Conservation (phyloP, 2,113 vertebrate species). For the Semicossyphus pulcher region DNA sequence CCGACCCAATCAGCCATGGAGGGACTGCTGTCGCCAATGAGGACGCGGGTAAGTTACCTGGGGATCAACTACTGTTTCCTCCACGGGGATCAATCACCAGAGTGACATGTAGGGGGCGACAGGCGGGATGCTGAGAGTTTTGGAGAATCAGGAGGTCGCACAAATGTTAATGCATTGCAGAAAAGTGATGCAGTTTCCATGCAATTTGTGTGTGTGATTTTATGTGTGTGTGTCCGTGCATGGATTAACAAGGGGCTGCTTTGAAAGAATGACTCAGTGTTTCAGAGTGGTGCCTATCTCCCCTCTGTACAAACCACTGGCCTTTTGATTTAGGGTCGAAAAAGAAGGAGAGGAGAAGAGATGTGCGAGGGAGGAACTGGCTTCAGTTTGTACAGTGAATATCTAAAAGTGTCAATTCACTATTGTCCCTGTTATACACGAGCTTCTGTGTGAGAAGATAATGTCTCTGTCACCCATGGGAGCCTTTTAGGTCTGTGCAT, state of each 20-base stretch:
- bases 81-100: conserved; percentile 26
- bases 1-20: conserved; percentile 79
- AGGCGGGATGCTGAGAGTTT: conserved; percentile 60
- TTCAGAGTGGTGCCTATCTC: conserved; percentile 73
- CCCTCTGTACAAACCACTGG: conserved; percentile 66
- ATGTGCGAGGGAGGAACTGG: conserved; percentile 53
- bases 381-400: conserved; percentile 48
- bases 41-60: conserved; percentile 83
- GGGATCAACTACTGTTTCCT: conserved; percentile 47
- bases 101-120: conserved; percentile 52
- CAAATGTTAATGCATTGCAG: conserved; percentile 2
- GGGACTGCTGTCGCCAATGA: conserved; percentile 85
- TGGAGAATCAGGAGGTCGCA: conserved; percentile 24
- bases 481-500: conserved; percentile 25
- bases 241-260: conserved; percentile 54
- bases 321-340: conserved; percentile 60
- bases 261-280: conserved; percentile 76
- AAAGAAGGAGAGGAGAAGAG: conserved; percentile 38
- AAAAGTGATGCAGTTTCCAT: conserved; percentile 5
- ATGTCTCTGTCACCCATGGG: conserved; percentile 11
- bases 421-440: conserved; percentile 45
- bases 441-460: conserved; percentile 28
- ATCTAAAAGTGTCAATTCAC: conserved; percentile 66
- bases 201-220: conserved; percentile 11
- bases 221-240: not conserved